Evolutionary conservation across 2,797 vertebrate species (phyloP).

Genomic region (Taenioides sp.): DNA sequence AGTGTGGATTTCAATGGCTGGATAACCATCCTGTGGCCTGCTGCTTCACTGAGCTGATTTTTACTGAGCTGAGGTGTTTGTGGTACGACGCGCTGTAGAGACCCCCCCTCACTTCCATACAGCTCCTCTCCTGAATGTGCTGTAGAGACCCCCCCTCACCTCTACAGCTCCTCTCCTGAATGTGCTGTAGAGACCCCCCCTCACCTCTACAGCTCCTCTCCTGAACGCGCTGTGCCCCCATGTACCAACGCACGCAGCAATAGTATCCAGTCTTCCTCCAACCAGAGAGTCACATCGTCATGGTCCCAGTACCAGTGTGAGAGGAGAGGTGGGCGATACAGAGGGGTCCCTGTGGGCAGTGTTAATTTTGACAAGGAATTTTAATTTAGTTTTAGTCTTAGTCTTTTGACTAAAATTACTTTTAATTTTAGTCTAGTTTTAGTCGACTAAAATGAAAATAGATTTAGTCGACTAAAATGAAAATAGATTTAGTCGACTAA

Average conservation of each 20-base stretch:
- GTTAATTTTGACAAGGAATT: too few relatives aligned
- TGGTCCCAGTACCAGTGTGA: conserved; percentile 3
- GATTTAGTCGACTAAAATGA: too few relatives aligned
- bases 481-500: too few relatives aligned
- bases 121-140: conserved; percentile 10
- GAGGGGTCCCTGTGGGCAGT: neutral
- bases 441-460: too few relatives aligned
- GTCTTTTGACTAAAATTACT: too few relatives aligned
- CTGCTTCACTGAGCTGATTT: conserved; percentile 77
- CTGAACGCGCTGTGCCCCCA: conserved; percentile 33
- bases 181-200: conserved; percentile 43
- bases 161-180: conserved; percentile 37
- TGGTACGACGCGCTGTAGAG: conserved; percentile 67
- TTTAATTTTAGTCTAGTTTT: too few relatives aligned
- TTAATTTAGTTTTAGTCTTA: too few relatives aligned
- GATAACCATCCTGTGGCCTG: conserved; percentile 79
- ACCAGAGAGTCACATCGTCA: conserved; percentile 30
- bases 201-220: conserved; percentile 50
- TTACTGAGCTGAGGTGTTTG: conserved; percentile 68
- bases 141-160: conserved; percentile 55
- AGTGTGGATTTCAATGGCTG: conserved; percentile 71
- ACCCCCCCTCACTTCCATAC: conserved; percentile 64
- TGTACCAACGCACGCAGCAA: conserved; percentile 63
- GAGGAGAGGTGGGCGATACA: neutral
- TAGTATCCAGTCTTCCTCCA: conserved; percentile 71